Percentiles rank a stretch among this genome's conserved stretches.
These are phyloP conservation scores for Henricia sp. DNA, from an alignment of 53 echinoderm and acorn worm species.

Conservation along the genomic window DNA sequence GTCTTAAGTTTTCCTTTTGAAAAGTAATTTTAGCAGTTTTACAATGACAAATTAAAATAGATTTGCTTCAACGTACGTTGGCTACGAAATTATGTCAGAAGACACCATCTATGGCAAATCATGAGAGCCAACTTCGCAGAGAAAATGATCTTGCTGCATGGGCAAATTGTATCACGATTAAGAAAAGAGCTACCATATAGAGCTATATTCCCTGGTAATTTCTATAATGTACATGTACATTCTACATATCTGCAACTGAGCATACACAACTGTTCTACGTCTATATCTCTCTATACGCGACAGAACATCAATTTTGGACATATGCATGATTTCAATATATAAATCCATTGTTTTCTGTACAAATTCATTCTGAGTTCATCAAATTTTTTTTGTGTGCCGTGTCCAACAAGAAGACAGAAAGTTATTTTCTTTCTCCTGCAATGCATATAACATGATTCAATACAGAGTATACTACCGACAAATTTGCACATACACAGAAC, in stretches of 20 bases:
- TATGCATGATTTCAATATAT: conserved; percentile 64
- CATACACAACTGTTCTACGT: too few species aligned
- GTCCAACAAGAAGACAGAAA: not conserved
- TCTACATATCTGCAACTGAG: too few species aligned
- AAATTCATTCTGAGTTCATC: conserved; percentile 35
- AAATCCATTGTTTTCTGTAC: conserved; percentile 55
- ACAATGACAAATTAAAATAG: too few species aligned
- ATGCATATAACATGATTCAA: conserved; percentile 43
- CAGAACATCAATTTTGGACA: conserved; percentile 53
- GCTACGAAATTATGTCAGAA: too few species aligned
- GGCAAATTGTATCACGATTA: too few species aligned
- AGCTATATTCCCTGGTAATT: not conserved
- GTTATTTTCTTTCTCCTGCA: not conserved
- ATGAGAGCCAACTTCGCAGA: too few species aligned
- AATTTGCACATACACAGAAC: conserved; percentile 29
- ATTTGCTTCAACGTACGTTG: too few species aligned
- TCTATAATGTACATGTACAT: not conserved
- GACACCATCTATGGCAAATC: too few species aligned
- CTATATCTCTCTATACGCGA: conserved; percentile 48
- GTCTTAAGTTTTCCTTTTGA: too few species aligned
- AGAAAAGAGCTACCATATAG: too few species aligned
- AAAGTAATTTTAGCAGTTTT: too few species aligned
- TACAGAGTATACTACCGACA: conserved; percentile 38
- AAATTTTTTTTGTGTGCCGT: not conserved
- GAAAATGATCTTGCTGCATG: too few species aligned